phyloP scores from a whole-genome alignment of 2,113 vertebrate genomes.

The Parotia lawesii region DNA sequence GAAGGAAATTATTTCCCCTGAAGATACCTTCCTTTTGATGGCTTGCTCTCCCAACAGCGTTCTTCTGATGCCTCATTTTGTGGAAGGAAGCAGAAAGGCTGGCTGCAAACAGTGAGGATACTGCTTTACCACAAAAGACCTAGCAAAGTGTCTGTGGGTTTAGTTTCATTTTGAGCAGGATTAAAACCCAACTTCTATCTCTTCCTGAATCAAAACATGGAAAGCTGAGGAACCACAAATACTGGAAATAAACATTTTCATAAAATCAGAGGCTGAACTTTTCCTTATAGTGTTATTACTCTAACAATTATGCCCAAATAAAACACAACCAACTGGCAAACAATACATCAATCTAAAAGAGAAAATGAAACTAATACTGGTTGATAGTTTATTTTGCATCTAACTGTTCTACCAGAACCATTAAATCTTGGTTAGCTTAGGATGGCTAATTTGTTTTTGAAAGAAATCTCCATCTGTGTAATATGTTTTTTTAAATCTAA shows the following conservation, averaged over 20 bases:
- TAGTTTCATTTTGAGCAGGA: neutral
- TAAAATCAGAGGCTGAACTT: neutral
- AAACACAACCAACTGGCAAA: neutral
- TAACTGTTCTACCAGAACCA: neutral
- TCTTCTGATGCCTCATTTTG: neutral
- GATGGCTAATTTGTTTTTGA: neutral
- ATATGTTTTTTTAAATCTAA: neutral
- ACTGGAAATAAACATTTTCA: neutral
- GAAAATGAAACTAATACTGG: neutral
- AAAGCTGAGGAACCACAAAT: neutral
- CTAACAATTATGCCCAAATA: neutral
- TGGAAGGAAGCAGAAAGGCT: neutral
- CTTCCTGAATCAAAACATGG: neutral
- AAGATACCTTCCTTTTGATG: neutral
- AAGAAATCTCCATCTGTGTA: conserved; percentile 4
- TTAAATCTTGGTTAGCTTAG: neutral
- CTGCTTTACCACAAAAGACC: neutral
- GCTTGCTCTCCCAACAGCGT: neutral
- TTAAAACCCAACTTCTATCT: neutral
- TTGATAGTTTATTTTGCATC: neutral
- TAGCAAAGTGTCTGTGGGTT: neutral
- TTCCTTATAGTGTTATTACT: neutral
- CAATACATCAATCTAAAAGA: neutral
- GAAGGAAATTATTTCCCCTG: neutral
- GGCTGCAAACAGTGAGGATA: neutral